Evolutionary conservation across 2,888 invertebrate species (phyloP).

Genomic region (Dryadula phaetusa): DNA sequence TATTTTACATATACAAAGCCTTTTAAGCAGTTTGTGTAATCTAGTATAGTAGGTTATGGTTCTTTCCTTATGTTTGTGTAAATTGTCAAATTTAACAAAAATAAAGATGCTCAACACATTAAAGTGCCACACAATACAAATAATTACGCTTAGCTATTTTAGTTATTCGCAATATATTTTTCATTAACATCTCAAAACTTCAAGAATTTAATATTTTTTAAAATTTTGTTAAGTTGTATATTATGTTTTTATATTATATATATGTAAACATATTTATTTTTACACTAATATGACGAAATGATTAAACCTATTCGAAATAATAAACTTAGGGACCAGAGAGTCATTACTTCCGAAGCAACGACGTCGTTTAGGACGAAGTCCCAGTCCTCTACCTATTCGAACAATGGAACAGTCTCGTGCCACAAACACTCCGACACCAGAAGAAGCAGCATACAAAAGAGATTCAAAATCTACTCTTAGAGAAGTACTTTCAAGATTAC

Average conservation of each 20-base stretch:
- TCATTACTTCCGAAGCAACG: slow-evolving; percentile 55
- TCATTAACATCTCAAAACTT: too few species aligned
- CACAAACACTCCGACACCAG: slow-evolving; percentile 62
- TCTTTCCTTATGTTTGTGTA: too few species aligned
- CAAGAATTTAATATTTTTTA: too few species aligned
- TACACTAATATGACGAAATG: background rate
- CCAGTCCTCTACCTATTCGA: slow-evolving; percentile 62
- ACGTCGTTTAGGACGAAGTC: slow-evolving; percentile 75
- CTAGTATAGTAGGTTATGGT: too few species aligned
- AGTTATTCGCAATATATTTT: too few species aligned
- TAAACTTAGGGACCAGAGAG: slow-evolving; percentile 49
- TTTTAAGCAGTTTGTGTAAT: background rate
- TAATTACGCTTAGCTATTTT: too few species aligned
- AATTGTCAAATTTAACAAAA: too few species aligned
- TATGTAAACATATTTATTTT: background rate
- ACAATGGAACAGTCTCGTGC: slow-evolving; percentile 63
- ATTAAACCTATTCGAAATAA: background rate
- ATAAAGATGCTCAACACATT: too few species aligned
- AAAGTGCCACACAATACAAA: too few species aligned
- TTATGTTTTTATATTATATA: too few species aligned
- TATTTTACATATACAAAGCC: background rate
- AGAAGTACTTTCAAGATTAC: slow-evolving; percentile 67
- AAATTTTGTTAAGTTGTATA: too few species aligned
- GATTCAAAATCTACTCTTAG: slow-evolving; percentile 60
- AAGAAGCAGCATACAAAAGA: slow-evolving; percentile 51